phyloP scores from a whole-genome alignment of 2,113 vertebrate species.

The Coracopsis vasa region DNA sequence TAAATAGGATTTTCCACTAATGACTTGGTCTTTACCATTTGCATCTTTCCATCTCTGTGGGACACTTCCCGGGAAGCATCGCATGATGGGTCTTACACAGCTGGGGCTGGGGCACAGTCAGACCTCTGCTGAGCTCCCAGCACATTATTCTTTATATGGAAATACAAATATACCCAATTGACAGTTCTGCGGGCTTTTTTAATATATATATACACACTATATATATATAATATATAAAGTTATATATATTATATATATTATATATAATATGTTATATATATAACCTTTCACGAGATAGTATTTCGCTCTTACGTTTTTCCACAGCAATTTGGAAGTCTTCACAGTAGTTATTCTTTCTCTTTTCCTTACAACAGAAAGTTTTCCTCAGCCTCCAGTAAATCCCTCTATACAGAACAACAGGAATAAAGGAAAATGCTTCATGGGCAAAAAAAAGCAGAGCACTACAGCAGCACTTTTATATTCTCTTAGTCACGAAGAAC shows the following conservation, averaged over 20 bases:
- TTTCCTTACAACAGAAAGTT: not conserved
- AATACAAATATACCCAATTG: not conserved
- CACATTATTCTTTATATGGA: not conserved
- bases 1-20: not conserved
- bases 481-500: not conserved
- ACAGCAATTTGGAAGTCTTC: not conserved
- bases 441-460: not conserved
- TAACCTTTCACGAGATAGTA: not conserved
- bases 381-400: not conserved
- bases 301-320: not conserved
- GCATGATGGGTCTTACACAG: not conserved
- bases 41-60: not conserved
- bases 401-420: not conserved
- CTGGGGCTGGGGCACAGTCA: not conserved
- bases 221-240: no score
- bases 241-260: no score
- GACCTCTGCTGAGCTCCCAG: accelerated
- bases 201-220: not conserved
- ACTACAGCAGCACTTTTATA: not conserved
- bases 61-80: not conserved
- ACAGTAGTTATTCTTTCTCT: not conserved
- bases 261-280: no score
- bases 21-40: not conserved
- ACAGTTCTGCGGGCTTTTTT: not conserved
- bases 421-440: constrained; percentile 34